These are phyloP conservation scores for Salmo trutta DNA, from an alignment of 2,797 vertebrate species.

Conservation along the genomic window DNA sequence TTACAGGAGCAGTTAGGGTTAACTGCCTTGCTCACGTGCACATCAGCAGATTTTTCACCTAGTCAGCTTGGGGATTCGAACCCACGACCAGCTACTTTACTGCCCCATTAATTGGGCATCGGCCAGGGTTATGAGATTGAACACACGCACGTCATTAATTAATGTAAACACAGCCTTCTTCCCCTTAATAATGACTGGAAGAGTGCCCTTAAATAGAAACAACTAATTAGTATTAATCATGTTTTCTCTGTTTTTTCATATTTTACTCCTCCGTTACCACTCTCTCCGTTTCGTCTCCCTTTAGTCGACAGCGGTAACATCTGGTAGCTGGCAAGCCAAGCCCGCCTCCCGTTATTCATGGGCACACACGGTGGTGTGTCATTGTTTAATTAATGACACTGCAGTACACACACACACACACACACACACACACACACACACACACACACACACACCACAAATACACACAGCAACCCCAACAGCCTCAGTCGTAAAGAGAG, in stretches of 20 bases:
- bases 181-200: slow-evolving; percentile 37
- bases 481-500: background rate
- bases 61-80: too few relatives aligned
- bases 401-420: background rate
- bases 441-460: too few relatives aligned
- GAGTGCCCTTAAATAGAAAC: slow-evolving; percentile 29
- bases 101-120: too few relatives aligned
- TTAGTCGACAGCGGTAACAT: slow-evolving; percentile 38
- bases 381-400: background rate
- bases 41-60: too few relatives aligned
- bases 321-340: slow-evolving; percentile 29
- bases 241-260: slow-evolving; percentile 16
- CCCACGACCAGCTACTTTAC: too few relatives aligned
- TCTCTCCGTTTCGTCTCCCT: slow-evolving; percentile 22
- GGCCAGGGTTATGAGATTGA: slow-evolving; percentile 1
- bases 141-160: background rate
- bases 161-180: slow-evolving; percentile 20
- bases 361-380: background rate
- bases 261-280: background rate
- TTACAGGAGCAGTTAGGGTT: too few relatives aligned
- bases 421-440: too few relatives aligned
- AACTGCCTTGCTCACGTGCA: too few relatives aligned
- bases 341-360: slow-evolving; percentile 35
- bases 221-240: slow-evolving; percentile 42
- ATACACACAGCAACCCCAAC: background rate